A percentile compares a stretch with the other conserved stretches of the same genome.
phyloP scores from a whole-genome alignment of 2,888 invertebrate genomes.

The Spisula solida region DNA sequence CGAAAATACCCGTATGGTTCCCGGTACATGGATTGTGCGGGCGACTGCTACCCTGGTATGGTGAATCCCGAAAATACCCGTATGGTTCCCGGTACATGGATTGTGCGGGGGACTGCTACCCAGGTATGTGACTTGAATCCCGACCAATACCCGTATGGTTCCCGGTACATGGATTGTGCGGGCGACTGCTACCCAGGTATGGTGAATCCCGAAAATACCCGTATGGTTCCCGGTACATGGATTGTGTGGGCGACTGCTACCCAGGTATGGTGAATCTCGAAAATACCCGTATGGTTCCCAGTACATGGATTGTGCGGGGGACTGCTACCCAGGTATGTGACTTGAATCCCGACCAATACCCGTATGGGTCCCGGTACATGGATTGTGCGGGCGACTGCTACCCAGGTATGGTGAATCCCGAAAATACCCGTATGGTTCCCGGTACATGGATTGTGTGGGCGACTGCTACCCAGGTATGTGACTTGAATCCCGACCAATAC shows the following conservation, averaged over 20 bases:
- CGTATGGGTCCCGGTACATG: too few relatives aligned
- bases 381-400: too few relatives aligned
- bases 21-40: too few relatives aligned
- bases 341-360: too few relatives aligned
- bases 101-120: conserved; percentile 7
- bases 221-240: conserved; percentile 5
- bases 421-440: conserved; percentile 7
- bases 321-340: too few relatives aligned
- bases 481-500: background rate
- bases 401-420: too few relatives aligned
- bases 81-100: conserved; percentile 31
- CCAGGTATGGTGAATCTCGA: background rate
- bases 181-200: background rate
- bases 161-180: conserved; percentile 31
- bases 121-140: background rate
- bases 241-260: conserved; percentile 4
- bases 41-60: too few relatives aligned
- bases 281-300: background rate
- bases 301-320: conserved; percentile 38
- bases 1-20: too few relatives aligned
- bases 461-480: background rate
- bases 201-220: background rate
- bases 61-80: background rate
- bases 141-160: background rate
- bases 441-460: conserved; percentile 30